Evolutionary conservation across 2,797 vertebrate genomes (phyloP).

Genomic region (Poeciliopsis gracilis): DNA sequence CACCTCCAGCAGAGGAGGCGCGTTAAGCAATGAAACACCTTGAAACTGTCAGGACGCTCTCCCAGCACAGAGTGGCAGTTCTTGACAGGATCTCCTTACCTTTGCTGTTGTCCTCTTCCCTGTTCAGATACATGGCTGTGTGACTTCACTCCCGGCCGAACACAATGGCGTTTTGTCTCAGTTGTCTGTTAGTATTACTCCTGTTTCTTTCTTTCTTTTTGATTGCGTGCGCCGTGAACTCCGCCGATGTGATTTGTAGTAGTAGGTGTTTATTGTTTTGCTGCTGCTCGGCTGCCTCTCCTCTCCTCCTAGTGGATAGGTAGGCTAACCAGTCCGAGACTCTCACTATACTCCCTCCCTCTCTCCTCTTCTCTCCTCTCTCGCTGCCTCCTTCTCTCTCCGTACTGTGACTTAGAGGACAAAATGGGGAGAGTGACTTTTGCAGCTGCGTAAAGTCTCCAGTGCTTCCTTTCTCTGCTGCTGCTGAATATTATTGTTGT

Average conservation of each 20-base stretch:
- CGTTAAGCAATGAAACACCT: slow-evolving; percentile 67
- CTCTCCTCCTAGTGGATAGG: slow-evolving; percentile 83
- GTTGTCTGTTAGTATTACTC: slow-evolving; percentile 53
- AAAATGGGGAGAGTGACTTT: slow-evolving; percentile 71
- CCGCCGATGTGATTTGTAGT: slow-evolving; percentile 68
- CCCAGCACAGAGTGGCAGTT: slow-evolving; percentile 42
- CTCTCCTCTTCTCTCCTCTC: slow-evolving; percentile 40
- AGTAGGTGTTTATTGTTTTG: slow-evolving; percentile 80
- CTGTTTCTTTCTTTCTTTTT: slow-evolving; percentile 11
- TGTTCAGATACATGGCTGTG: slow-evolving; percentile 87
- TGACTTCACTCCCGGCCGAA: slow-evolving; percentile 65
- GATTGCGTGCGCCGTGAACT: slow-evolving; percentile 61
- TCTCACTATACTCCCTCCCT: slow-evolving; percentile 57
- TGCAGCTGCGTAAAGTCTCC: slow-evolving; percentile 48
- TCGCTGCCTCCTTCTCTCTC: slow-evolving; percentile 28
- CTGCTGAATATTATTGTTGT: neutral
- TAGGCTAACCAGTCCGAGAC: slow-evolving; percentile 67
- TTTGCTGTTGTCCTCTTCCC: slow-evolving; percentile 84
- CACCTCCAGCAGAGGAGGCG: slow-evolving; percentile 37
- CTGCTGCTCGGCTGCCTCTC: slow-evolving; percentile 80
- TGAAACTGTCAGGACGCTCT: slow-evolving; percentile 64
- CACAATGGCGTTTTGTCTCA: slow-evolving; percentile 58
- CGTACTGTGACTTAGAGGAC: slow-evolving; percentile 68
- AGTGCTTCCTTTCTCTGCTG: slow-evolving; percentile 6
- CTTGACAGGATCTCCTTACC: slow-evolving; percentile 76